Evolutionary conservation across 2,113 vertebrate genomes (phyloP), one percentile per base, ranked within the genome.

Genomic region (Pollimyrus isidori): DNA sequence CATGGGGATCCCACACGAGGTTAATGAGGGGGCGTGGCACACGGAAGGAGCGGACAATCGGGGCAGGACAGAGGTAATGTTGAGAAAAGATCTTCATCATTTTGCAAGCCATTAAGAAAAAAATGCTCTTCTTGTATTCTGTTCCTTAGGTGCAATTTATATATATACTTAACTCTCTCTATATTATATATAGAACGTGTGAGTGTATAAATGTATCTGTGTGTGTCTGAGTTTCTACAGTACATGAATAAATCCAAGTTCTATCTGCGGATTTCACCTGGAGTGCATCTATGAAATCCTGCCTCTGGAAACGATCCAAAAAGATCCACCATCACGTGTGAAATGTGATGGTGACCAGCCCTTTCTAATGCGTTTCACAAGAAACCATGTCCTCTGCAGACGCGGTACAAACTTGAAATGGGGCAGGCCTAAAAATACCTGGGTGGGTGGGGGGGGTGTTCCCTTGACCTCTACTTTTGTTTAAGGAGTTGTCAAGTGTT

Each of bases 171-270:
- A 50, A 10, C 7, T 13, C 11, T 50, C 49, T 50, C 49, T 17
- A 50, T 50, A 53, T 53, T 19, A 53, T 53, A 53, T 53, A 21
- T 53, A 6, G 52, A 53, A 53, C 52, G 1, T 53, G 52, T 52
- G 50, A 52, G 48, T 84, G 69, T 76, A 46, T 76, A 65, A 26
- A 45, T 88, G 65, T 50, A 23, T 52, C 23, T 50, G 87, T 76
- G 19, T 80, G 46, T 88, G 65, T 80, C 56, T 88, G 58, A 76
- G 88, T 53, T 46, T 88, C 65, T 82, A 30, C 76, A 9, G 46
- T 82, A 30, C 76, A 9, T 23, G 69, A 52, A 21, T 17, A 50
- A 69, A 69, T 11, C 62, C 10, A 30, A 69, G 62, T 30, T 69
- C n/a, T 42, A 80, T 80, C 35, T 42, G 15, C 30, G 1, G 35